A percentile compares a stretch with the other conserved stretches of the same genome.
Evolutionary conservation across 2,113 vertebrate species (phyloP).

Genomic region (Amphiprion percula): DNA sequence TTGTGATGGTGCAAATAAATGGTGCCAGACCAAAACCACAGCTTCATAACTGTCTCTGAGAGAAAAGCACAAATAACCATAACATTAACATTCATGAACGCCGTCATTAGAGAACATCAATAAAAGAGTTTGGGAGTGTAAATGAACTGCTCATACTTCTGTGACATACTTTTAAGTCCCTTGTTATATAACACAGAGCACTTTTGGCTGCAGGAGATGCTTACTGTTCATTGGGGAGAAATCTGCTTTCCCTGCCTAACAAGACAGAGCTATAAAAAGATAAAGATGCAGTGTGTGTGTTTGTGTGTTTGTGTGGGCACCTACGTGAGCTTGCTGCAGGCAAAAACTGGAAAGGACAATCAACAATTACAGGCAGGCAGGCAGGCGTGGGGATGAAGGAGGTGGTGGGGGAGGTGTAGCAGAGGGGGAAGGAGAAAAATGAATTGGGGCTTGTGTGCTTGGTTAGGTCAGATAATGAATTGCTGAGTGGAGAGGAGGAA

Average conservation of each 20-base stretch:
- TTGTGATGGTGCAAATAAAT: conserved; percentile 31
- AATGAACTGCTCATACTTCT: conserved; percentile 26
- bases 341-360: conserved; percentile 62
- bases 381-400: conserved; percentile 38
- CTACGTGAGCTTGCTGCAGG: conserved; percentile 53
- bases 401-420: conserved; percentile 43
- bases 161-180: conserved; percentile 41
- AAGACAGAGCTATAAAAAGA: conserved; percentile 73
- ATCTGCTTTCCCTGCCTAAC: conserved; percentile 59
- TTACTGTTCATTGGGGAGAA: conserved; percentile 58
- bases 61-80: background rate
- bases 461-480: conserved; percentile 87
- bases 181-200: conserved; percentile 65
- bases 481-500: conserved; percentile 81
- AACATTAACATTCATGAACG: conserved; percentile 18
- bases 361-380: conserved; percentile 66
- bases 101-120: conserved; percentile 21
- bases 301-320: conserved; percentile 20
- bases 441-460: conserved; percentile 87
- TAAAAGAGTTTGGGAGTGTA: background rate
- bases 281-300: conserved; percentile 36
- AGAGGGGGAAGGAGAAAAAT: conserved; percentile 47
- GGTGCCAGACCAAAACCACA: conserved; percentile 9
- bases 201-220: conserved; percentile 57
- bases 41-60: conserved; percentile 1